Percentiles rank a stretch among this genome's conserved stretches.
These are phyloP conservation scores for Lepus timidus DNA, from an alignment of 2,113 vertebrate species.

Conservation along the genomic window DNA sequence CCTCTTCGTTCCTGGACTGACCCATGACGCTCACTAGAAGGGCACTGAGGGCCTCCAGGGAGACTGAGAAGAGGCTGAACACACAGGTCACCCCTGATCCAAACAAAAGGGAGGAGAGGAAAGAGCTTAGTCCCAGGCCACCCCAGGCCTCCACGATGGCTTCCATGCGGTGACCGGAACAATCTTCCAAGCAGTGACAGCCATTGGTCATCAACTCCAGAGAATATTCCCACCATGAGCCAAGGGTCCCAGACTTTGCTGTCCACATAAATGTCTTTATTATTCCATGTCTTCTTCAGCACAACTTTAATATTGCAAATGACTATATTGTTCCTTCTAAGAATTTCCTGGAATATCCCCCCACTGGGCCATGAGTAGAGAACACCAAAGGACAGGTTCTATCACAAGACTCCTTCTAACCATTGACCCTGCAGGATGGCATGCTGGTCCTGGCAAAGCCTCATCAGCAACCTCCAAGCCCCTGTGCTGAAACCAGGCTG, in stretches of 20 bases:
- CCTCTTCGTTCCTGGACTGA: not conserved
- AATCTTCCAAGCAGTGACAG: too few species aligned
- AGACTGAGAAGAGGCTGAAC: not conserved
- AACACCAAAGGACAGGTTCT: not conserved
- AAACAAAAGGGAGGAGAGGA: not conserved
- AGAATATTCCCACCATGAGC: not conserved
- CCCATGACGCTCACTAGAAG: not conserved
- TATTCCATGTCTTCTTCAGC: not conserved
- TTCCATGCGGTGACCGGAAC: not conserved
- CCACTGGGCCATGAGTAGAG: not conserved
- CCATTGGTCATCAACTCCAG: not conserved
- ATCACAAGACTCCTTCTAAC: not conserved
- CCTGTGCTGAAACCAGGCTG: not conserved
- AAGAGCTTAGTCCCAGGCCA: not conserved
- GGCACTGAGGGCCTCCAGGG: not conserved
- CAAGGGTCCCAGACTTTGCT: not conserved
- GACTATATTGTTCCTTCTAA: not conserved
- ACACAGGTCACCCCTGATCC: not conserved
- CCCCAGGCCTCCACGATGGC: not conserved
- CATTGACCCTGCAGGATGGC: not conserved
- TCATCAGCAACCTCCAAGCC: rapidly evolving
- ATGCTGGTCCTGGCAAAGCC: not conserved
- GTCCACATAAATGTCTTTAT: too few species aligned
- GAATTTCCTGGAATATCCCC: not conserved
- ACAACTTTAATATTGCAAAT: not conserved